Conservation (phyloP, 2,888 invertebrate genomes). For the Sipha maydis region DNA sequence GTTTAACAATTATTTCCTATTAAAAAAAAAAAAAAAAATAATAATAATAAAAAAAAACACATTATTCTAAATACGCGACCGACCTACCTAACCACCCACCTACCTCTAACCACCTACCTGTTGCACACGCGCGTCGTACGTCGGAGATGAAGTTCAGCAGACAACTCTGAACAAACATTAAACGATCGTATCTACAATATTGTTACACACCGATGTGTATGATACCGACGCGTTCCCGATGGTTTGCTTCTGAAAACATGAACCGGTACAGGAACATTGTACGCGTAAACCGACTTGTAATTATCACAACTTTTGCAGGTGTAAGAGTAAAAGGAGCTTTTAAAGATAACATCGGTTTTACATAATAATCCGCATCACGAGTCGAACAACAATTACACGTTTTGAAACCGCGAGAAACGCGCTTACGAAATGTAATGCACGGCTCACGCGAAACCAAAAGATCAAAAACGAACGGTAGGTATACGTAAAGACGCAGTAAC, state of each 20-base stretch:
- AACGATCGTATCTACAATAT: no score
- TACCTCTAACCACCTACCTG: no score
- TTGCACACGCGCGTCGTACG: neutral
- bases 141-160: no score
- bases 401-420: constrained; percentile 8
- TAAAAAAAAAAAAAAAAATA: neutral
- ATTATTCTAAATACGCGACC: neutral
- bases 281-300: neutral
- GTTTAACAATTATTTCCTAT: neutral
- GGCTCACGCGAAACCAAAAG: neutral
- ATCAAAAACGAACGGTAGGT: neutral
- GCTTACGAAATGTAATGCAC: neutral
- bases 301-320: neutral
- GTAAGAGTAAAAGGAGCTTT: constrained; percentile 40
- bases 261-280: neutral
- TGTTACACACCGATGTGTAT: no score
- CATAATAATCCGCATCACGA: constrained; percentile 14
- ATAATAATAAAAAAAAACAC: no score
- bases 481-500: neutral
- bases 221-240: no score
- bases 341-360: constrained; percentile 20
- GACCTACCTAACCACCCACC: neutral
- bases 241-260: neutral
- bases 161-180: no score
- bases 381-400: constrained; percentile 12